Conservation (phyloP, 2,888 invertebrate species). For the Exephanes ischioxanthus region DNA sequence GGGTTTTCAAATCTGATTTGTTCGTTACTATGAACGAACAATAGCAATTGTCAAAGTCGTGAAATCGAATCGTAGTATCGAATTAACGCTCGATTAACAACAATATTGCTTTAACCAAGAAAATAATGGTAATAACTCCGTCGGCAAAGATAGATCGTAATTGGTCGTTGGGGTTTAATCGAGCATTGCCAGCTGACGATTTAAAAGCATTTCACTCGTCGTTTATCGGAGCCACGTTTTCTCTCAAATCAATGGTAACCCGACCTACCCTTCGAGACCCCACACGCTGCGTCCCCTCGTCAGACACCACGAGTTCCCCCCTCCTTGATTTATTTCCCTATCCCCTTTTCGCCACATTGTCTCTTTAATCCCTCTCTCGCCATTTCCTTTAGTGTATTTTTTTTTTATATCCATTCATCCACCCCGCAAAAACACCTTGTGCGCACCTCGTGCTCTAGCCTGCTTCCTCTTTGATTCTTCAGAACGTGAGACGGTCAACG, state of each 20-base stretch:
- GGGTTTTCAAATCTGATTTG: too few relatives aligned
- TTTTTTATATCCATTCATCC: constrained; percentile 19
- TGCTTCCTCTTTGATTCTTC: constrained; percentile 70
- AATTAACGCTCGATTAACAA: too few relatives aligned
- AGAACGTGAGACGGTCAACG: constrained; percentile 70
- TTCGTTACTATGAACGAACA: too few relatives aligned
- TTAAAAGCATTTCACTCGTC: background rate
- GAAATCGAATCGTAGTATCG: too few relatives aligned
- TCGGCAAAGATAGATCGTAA: background rate
- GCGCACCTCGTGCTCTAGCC: constrained; percentile 66
- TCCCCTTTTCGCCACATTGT: background rate
- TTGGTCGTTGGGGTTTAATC: background rate
- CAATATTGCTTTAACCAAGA: background rate
- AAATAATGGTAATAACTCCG: background rate
- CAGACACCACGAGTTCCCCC: constrained; percentile 30
- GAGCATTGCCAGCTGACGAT: constrained; percentile 3
- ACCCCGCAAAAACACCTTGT: constrained; percentile 45
- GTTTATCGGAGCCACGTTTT: constrained; percentile 15
- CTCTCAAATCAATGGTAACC: constrained; percentile 33
- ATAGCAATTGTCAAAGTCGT: too few relatives aligned
- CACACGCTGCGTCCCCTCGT: constrained; percentile 31
- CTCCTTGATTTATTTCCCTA: constrained; percentile 21
- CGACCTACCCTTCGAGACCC: constrained; percentile 59
- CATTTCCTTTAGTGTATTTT: constrained; percentile 1
- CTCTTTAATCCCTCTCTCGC: background rate